These are phyloP conservation scores for Gasteruption jaculator DNA, from an alignment of 2,888 invertebrate genomes.

Conservation along the genomic window DNA sequence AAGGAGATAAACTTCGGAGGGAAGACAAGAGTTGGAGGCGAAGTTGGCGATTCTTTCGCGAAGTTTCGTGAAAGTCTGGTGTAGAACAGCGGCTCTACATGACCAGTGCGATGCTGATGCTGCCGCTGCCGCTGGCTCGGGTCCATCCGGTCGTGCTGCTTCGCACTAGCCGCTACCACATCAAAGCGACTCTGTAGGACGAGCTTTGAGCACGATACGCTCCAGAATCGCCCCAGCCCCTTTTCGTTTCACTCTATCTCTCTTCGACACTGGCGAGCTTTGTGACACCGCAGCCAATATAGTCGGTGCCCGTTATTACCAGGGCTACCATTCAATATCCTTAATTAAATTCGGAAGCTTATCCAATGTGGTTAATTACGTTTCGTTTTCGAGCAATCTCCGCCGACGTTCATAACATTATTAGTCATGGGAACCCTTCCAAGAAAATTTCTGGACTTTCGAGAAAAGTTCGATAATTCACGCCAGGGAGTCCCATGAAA, in stretches of 20 bases:
- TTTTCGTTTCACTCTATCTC: too few relatives aligned
- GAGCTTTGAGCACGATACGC: slow-evolving; percentile 49
- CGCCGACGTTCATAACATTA: slow-evolving; percentile 1
- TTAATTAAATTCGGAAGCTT: slow-evolving; percentile 52
- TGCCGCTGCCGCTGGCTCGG: slow-evolving; percentile 5
- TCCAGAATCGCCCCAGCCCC: too few relatives aligned
- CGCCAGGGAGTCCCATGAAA: too few relatives aligned
- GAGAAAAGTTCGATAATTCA: too few relatives aligned
- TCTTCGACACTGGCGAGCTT: slow-evolving; percentile 46
- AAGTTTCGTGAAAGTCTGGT: slow-evolving; percentile 35
- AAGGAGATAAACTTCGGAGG: too few relatives aligned
- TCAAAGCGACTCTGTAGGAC: slow-evolving; percentile 46
- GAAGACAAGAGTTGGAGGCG: slow-evolving; percentile 7
- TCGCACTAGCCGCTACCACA: slow-evolving; percentile 49
- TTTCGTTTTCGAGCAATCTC: slow-evolving; percentile 39
- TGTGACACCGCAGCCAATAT: slow-evolving; percentile 50
- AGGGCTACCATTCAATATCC: slow-evolving; percentile 50
- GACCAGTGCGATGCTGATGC: slow-evolving; percentile 12
- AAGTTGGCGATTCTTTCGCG: slow-evolving; percentile 35
- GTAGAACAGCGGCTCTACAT: slow-evolving; percentile 33
- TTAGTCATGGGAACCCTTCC: too few relatives aligned
- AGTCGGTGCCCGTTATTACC: slow-evolving; percentile 46
- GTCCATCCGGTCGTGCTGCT: slow-evolving; percentile 30
- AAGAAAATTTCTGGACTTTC: too few relatives aligned
- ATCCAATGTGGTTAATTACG: slow-evolving; percentile 51